A percentile compares a stretch with the other conserved stretches of the same genome.
Evolutionary conservation across 2,113 vertebrate species (phyloP).

Genomic region (Eolophus roseicapilla): DNA sequence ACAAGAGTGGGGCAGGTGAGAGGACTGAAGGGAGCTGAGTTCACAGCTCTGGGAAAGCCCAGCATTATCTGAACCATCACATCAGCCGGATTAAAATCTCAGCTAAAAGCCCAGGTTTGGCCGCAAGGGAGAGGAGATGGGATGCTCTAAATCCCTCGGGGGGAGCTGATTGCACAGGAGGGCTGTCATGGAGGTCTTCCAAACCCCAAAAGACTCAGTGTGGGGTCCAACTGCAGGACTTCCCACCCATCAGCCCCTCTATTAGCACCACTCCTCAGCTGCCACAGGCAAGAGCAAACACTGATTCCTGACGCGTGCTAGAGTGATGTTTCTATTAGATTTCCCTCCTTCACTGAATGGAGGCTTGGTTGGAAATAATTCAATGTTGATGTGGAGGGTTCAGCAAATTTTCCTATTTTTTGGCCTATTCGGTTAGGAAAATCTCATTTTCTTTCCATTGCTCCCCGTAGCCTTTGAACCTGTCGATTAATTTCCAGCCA

Average conservation of each 20-base stretch:
- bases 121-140: neutral
- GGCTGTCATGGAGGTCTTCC: neutral
- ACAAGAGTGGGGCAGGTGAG: neutral
- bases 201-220: neutral
- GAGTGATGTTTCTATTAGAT: neutral
- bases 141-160: neutral
- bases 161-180: neutral
- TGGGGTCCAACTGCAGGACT: neutral
- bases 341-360: neutral
- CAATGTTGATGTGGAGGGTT: neutral
- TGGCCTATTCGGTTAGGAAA: neutral
- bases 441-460: neutral
- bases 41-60: neutral
- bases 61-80: neutral
- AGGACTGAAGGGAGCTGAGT: neutral
- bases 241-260: neutral
- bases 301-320: rapidly evolving
- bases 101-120: neutral
- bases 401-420: neutral
- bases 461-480: neutral
- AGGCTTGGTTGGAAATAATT: neutral
- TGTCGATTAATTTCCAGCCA: neutral
- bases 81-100: neutral
- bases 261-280: rapidly evolving
- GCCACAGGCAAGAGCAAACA: rapidly evolving